Evolutionary conservation across 2,797 vertebrate species (phyloP).

Genomic region (Falco novaeseelandiae): DNA sequence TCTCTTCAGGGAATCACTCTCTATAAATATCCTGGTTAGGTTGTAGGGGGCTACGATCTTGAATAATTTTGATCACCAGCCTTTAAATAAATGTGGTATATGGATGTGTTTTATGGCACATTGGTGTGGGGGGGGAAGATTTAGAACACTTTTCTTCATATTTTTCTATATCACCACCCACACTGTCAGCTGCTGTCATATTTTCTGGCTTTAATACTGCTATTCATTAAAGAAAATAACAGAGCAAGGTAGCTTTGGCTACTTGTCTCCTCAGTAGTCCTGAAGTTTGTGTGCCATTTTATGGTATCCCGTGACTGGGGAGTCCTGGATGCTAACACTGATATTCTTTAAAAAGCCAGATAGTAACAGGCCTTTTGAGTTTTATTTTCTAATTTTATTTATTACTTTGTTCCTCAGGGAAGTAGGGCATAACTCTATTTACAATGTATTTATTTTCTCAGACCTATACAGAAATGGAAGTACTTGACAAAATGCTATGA

Average conservation of each 20-base stretch:
- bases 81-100: background rate
- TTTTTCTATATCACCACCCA: conserved; percentile 33
- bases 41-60: background rate
- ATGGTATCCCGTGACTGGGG: background rate
- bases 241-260: background rate
- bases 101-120: background rate
- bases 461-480: background rate
- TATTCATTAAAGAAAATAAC: conserved; percentile 27
- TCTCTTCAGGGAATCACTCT: background rate
- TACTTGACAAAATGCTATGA: background rate
- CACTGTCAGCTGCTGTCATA: conserved; percentile 9
- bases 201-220: conserved; percentile 3
- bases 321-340: background rate
- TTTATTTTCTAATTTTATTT: background rate
- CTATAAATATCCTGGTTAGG: background rate
- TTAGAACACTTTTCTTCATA: background rate
- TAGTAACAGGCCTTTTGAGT: background rate
- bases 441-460: background rate
- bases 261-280: background rate
- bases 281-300: background rate
- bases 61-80: background rate
- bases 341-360: background rate
- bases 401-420: background rate
- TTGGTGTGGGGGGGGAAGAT: background rate
- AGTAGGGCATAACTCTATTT: background rate